A percentile compares a stretch with the other conserved stretches of the same genome.
phyloP scores from a whole-genome alignment of 2,113 vertebrate genomes.

The Zingel zingel region DNA sequence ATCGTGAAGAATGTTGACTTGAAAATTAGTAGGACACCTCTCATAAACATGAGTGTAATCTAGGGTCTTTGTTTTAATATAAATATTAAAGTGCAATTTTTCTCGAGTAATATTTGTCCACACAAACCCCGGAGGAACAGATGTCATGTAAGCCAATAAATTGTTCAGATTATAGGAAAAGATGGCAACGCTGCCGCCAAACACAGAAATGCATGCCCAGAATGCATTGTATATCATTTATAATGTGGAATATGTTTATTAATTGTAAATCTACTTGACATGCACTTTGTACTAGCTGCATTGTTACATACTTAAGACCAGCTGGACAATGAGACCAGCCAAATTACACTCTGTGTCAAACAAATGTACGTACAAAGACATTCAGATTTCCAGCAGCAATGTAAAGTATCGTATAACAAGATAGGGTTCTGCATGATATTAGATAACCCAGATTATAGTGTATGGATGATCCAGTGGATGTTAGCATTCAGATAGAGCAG shows the following conservation, averaged over 20 bases:
- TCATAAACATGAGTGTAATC: not conserved
- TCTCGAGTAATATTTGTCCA: not conserved
- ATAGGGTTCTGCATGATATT: conserved; percentile 1
- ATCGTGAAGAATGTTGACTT: conserved; percentile 12
- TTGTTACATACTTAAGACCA: not conserved
- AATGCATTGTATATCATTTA: not conserved
- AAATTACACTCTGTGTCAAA: conserved; percentile 6
- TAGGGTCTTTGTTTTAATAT: not conserved
- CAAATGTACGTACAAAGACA: not conserved
- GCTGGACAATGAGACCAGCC: not conserved
- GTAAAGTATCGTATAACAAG: conserved; percentile 11
- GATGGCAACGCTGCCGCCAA: not conserved
- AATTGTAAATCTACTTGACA: no score
- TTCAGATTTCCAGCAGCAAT: conserved; percentile 9
- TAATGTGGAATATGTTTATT: not conserved
- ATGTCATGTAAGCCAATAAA: not conserved
- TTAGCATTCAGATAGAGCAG: conserved; percentile 35
- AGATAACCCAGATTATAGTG: not conserved
- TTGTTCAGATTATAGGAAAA: conserved; percentile 14
- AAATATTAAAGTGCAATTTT: not conserved
- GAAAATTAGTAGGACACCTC: not conserved
- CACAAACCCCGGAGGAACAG: not conserved
- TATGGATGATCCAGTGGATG: conserved; percentile 24
- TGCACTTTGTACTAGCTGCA: not conserved
- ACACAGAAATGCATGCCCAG: not conserved